Base-by-base conservation (phyloP, 2,888 invertebrate genomes). In the Eudemis profundana region DNA sequence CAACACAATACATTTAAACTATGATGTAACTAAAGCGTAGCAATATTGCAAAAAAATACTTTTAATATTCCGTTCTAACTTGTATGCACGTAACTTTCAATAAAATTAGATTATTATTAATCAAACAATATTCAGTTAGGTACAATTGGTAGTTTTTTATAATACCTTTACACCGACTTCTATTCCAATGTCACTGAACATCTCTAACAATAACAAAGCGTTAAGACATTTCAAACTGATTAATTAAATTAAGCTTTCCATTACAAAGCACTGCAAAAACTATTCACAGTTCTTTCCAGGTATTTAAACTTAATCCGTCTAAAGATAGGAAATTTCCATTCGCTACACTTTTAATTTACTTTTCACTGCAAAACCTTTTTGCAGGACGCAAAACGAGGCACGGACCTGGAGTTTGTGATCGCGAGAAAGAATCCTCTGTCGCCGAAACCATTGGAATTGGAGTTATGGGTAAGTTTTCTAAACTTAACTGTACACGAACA, bases 361-460 rank as follows among this genome's bases (percentile, higher is more conserved):
- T 63, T 21, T 44, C 17, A 14, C 40, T 62, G 59, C 61, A 47
- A 53, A 50, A 65, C 59, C 15, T 59, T 29, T 76, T 89, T 87
- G 67, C 87, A 96, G 96, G 94, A 96, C 80, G 94, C 96, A 36
- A 95, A 95, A 83, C 93, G 95, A 69, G 97, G 97, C 64, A 95
- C 95, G 5, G 96, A 97, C 86, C 88, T 97, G 75, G 97, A 96
- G 83, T 96, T 96, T 79, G 94, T 97, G 66, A 94, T 96, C 70
- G 96, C 96, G 5, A 94, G 95, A 77, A 97, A 97, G 78, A 97
- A 96, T 87, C 95, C 96, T 46, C 91, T 95, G 78, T 95, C 95
- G 73, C 94, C 95, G 68, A 96, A 96, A 82, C 95, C 96, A 64
- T 95, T 97, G 74, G 95, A 96, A 85, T 93, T 97, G 79, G 97